A percentile compares a stretch with the other conserved stretches of the same genome.
These are phyloP conservation scores for Philaethria dido DNA, from an alignment of 2,888 invertebrate species.

Conservation along the genomic window DNA sequence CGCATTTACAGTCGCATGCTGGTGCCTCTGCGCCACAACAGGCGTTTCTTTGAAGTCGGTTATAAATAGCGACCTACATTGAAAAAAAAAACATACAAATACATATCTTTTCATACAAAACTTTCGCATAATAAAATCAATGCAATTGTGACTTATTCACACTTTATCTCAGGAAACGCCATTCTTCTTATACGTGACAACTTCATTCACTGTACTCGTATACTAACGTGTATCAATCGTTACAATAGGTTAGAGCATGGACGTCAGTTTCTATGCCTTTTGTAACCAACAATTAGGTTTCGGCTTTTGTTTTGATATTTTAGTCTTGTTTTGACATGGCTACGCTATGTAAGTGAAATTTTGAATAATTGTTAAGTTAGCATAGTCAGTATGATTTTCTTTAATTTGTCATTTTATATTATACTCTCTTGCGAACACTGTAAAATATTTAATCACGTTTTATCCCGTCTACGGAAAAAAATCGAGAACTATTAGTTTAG, in stretches of 20 bases:
- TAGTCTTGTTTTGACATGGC: neutral
- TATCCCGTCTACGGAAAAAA: too few species aligned
- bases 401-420: too few species aligned
- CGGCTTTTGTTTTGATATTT: neutral
- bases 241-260: constrained; percentile 6
- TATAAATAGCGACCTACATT: too few species aligned
- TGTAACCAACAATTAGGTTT: constrained; percentile 3
- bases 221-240: constrained; percentile 14
- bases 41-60: too few species aligned
- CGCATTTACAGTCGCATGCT: too few species aligned
- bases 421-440: too few species aligned
- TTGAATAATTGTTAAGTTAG: neutral
- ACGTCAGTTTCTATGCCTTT: neutral
- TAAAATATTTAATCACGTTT: too few species aligned
- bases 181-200: constrained; percentile 15
- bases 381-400: too few species aligned
- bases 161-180: constrained; percentile 20
- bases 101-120: constrained; percentile 1
- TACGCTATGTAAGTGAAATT: neutral
- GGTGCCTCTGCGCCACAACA: too few species aligned
- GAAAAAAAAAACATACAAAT: neutral
- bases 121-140: constrained; percentile 5
- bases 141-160: constrained; percentile 8
- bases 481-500: too few species aligned
- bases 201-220: neutral